phyloP scores from a whole-genome alignment of 2,888 invertebrate genomes.

The Andrena dorsata region DNA sequence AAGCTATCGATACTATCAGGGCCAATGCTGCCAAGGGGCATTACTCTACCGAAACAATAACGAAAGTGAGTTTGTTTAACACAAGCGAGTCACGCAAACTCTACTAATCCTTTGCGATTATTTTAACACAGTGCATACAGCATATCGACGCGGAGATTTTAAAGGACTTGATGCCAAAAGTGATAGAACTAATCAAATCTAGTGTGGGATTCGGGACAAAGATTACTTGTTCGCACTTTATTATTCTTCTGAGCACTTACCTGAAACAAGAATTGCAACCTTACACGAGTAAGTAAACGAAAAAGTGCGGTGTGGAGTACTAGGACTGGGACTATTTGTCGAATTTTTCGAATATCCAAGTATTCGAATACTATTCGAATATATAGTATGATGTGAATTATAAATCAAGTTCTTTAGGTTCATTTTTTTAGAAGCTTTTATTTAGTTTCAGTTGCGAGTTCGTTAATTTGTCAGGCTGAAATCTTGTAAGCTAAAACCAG shows the following conservation, averaged over 20 bases:
- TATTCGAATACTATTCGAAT: too few relatives aligned
- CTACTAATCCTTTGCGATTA: conserved; percentile 46
- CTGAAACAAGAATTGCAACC: conserved; percentile 87
- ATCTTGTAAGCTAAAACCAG: too few relatives aligned
- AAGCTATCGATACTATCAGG: conserved; percentile 91
- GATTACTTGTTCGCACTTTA: conserved; percentile 92
- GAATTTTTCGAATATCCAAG: too few relatives aligned
- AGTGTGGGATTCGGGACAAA: conserved; percentile 94
- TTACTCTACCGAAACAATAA: conserved; percentile 94
- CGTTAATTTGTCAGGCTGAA: too few relatives aligned
- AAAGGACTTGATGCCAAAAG: conserved; percentile 92
- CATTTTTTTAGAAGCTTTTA: too few relatives aligned
- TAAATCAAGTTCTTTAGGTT: too few relatives aligned
- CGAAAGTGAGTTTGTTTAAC: conserved; percentile 87
- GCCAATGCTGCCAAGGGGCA: conserved; percentile 93
- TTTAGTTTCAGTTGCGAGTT: too few relatives aligned
- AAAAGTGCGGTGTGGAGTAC: not conserved
- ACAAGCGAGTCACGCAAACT: not conserved
- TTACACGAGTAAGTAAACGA: conserved; percentile 85
- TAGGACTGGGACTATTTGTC: too few relatives aligned
- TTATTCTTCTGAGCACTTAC: conserved; percentile 88
- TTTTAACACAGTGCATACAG: conserved; percentile 86
- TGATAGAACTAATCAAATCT: conserved; percentile 92
- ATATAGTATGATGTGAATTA: too few relatives aligned
- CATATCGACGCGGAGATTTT: conserved; percentile 92